Evolutionary conservation across 1,140 invertebrate species (phyloP), one percentile per base, ranked within the genome.

Genomic region (Aricia agestis): DNA sequence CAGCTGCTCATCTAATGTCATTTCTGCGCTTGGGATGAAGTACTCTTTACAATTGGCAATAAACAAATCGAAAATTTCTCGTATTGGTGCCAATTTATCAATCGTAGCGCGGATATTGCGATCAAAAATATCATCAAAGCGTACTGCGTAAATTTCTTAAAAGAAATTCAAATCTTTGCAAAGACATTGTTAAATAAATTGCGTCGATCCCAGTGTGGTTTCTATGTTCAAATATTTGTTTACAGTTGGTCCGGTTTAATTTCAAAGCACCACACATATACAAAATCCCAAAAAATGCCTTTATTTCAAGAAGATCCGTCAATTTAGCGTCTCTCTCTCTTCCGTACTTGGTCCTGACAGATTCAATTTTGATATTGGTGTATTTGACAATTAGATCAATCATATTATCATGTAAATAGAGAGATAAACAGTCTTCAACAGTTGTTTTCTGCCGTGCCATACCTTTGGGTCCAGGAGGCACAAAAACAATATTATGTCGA

Each of bases 1-100:
- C 15, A 92, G 72, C 76, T 59, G 58, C 17, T 72, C 67, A 65
- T 72, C 67, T 2, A 72, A 61, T 1, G 71, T 92, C 25, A 68
- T 36, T 9, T 36, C 13, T 10, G 18, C 19, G 52, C 67, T 68
- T 19, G 67, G 67, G 9, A 57, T 25, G 18, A 67, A 67, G 18
- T 68, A 25, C 25, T 13, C 2, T 32, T 66, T 25, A 66, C 32
- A 66, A 36, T 66, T 66, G 7, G 31, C 31, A 6, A 66, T 25
- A 36, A 66, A 66, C 15, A 66, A 66, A 10, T 66, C 86, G 77
- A 71, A 66, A 66, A 67, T 32, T 17, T 71, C 41, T 66, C 63
- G 13, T 32, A 71, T 71, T 17, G 69, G 70, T 2, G 52, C 70
- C 32, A 71, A 31, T 17, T 71, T 71, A 66, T 71, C 70, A 59